Evolutionary conservation across 2,797 vertebrate species (phyloP).

Genomic region (Leucoraja ocellata): DNA sequence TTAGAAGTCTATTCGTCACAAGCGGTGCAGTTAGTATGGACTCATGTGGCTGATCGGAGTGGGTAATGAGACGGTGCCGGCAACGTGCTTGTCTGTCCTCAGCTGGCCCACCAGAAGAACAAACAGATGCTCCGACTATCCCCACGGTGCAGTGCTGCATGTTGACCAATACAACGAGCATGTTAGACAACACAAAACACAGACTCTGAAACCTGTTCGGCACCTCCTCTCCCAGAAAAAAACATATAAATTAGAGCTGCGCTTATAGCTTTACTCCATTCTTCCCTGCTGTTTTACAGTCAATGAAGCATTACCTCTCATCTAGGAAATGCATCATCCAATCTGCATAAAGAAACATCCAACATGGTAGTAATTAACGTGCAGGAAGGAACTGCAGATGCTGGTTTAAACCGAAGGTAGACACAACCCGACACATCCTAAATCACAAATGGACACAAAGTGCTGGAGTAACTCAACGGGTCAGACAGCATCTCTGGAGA

Average conservation of each 20-base stretch:
- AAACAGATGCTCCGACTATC: neutral
- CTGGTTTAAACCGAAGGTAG: too few species aligned
- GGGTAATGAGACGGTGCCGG: neutral
- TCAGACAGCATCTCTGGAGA: too few species aligned
- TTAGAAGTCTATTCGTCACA: neutral
- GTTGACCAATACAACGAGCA: neutral
- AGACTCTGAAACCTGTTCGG: neutral
- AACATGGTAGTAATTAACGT: too few species aligned
- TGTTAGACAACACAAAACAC: constrained; percentile 6
- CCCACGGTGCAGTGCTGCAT: neutral
- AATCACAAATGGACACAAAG: too few species aligned
- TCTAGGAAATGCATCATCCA: too few species aligned
- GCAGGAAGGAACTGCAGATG: too few species aligned
- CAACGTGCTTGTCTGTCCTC: neutral
- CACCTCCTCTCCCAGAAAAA: neutral
- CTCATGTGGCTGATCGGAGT: neutral
- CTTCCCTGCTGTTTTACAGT: too few species aligned
- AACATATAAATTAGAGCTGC: neutral
- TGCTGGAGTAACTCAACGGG: too few species aligned
- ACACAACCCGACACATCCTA: too few species aligned
- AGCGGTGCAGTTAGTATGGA: neutral
- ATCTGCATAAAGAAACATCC: too few species aligned
- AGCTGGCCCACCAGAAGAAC: neutral
- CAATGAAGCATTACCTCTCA: too few species aligned
- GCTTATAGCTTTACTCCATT: too few species aligned